Evolutionary conservation across 2,113 vertebrate genomes (phyloP), one percentile per base, ranked within the genome.

Genomic region (Trogon surrucura): DNA sequence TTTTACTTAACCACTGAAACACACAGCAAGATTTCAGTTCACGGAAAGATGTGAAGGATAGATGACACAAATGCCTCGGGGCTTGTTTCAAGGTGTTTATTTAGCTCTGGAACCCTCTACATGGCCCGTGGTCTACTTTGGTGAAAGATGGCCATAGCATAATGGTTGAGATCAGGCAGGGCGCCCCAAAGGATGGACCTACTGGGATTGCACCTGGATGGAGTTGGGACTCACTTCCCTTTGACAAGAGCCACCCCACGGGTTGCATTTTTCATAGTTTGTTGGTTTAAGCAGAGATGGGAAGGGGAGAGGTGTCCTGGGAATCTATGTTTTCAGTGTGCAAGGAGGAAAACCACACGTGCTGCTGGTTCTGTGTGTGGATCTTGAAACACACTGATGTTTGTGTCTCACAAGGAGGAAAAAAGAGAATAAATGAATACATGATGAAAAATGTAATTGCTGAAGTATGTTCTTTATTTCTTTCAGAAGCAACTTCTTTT

Each of bases 1-100:
- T 89, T 94, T 89, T 70, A n/a, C 58, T 71, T 88, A 82, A 85
- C 62, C 38, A 77, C 81, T 53, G 57, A 93, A 87, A 87, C 45
- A 57, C 50, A 65, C 15, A 77, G 62, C 16, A 83, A 66, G 64
- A 73, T 62, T 93, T 91, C 64, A 78, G 9, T 51, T 83, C 44
- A 58, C 36, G 38, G 41, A 62, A 57, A 7, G 19, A 79, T 32
- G 54, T 13, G 73, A 94, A 88, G n/a, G 45, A 61, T 57, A 47
- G 4, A 21, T 79, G 50, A 88, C 58, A 54, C 11, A 50, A 82
- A 87, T 47, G 20, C 54, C 51, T 75, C 1, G 4, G 70, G 50
- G 82, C 53, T 75, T 69, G 72, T 51, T 91, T 85, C 9, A 19
- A 73, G 41, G 66, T 58, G n/a, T 73, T 80, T 75, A 89, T 89